Percentiles rank a stretch among this genome's conserved stretches.
Conservation (phyloP, 2,113 vertebrate genomes). For the Toxotes chatareus region DNA sequence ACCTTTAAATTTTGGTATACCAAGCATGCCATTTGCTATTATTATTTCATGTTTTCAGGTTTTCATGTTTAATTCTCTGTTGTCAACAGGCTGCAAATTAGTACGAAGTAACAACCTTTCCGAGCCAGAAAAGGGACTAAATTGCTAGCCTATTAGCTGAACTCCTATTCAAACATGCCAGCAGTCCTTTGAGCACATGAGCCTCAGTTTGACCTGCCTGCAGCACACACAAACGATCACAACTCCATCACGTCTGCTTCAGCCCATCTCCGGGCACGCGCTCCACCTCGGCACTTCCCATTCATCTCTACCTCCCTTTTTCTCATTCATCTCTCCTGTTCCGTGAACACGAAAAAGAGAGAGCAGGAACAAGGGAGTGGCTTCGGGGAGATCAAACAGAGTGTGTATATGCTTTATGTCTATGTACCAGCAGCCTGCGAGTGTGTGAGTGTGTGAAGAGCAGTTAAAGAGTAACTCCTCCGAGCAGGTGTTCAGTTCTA, state of each 20-base stretch:
- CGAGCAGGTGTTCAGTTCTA: slow-evolving; percentile 80
- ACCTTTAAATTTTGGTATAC: background rate
- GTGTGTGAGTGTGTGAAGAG: slow-evolving; percentile 62
- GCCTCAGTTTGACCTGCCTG: slow-evolving; percentile 57
- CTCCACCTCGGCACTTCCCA: slow-evolving; percentile 45
- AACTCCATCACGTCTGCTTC: slow-evolving; percentile 44
- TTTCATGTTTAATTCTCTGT: background rate
- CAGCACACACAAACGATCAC: slow-evolving; percentile 51
- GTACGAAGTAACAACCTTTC: background rate
- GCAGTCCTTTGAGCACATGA: slow-evolving; percentile 20
- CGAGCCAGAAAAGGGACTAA: background rate
- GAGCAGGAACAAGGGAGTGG: slow-evolving; percentile 65
- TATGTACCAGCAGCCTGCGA: slow-evolving; percentile 29
- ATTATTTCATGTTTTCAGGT: background rate
- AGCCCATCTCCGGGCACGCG: slow-evolving; percentile 54
- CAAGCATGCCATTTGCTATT: background rate
- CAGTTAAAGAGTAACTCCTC: slow-evolving; percentile 82
- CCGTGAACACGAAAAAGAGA: slow-evolving; percentile 55
- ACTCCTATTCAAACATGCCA: slow-evolving; percentile 29
- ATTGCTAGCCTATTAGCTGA: background rate
- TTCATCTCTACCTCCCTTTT: slow-evolving; percentile 63
- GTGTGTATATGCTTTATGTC: slow-evolving; percentile 48
- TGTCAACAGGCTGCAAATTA: background rate
- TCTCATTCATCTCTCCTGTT: slow-evolving; percentile 70
- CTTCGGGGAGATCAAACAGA: slow-evolving; percentile 69